Conservation (phyloP, 2,888 invertebrate genomes). For the Caenorhabditis wallacei region DNA sequence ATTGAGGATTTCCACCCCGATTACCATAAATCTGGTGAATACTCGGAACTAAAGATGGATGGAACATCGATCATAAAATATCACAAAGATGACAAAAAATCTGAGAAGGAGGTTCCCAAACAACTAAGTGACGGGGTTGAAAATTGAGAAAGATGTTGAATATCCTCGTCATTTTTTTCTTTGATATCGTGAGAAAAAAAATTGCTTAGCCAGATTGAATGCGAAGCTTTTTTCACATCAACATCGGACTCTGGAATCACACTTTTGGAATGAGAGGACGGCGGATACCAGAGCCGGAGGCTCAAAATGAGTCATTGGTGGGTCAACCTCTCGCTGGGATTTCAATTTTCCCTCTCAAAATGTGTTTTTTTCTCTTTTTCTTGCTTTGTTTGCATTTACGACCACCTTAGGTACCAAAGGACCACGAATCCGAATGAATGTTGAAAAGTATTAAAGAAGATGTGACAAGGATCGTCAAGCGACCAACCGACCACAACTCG, state of each 20-base stretch:
- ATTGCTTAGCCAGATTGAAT: conserved; percentile 17
- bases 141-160: conserved; percentile 26
- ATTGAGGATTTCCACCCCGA: not conserved
- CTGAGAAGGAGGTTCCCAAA: conserved; percentile 32
- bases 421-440: not conserved
- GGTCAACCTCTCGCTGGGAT: conserved; percentile 32
- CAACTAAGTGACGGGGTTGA: conserved; percentile 18
- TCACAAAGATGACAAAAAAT: conserved; percentile 12
- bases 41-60: not conserved
- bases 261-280: not conserved
- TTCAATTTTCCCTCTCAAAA: conserved; percentile 45
- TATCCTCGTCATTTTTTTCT: conserved; percentile 48
- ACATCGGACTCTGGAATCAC: conserved; percentile 1
- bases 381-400: conserved; percentile 48
- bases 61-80: conserved; percentile 8
- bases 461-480: conserved; percentile 40
- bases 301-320: conserved; percentile 53
- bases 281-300: conserved; percentile 5
- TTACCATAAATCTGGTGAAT: conserved; percentile 2
- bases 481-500: conserved; percentile 47
- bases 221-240: conserved; percentile 11
- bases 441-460: conserved; percentile 29
- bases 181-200: conserved; percentile 56
- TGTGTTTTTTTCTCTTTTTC: conserved; percentile 48
- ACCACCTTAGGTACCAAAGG: conserved; percentile 29